These are phyloP conservation scores for Falcunculus frontatus DNA, from an alignment of 2,113 vertebrate species.

Conservation along the genomic window DNA sequence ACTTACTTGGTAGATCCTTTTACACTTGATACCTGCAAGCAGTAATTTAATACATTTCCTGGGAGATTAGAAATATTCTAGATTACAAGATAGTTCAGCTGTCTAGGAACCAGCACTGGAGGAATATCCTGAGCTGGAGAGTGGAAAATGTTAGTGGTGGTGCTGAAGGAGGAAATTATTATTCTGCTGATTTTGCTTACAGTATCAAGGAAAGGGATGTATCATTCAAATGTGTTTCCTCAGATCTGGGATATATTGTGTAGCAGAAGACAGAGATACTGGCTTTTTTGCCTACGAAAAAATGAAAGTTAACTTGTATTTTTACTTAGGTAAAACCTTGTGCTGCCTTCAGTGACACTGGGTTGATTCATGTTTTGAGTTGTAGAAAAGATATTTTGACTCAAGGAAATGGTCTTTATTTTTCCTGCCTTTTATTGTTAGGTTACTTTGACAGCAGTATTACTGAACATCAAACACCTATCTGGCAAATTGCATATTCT, in stretches of 20 bases:
- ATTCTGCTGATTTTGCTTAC: not conserved
- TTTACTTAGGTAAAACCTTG: not conserved
- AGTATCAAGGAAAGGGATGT: not conserved
- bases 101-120: not conserved
- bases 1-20: not conserved
- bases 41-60: conserved; percentile 26
- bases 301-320: not conserved
- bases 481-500: not conserved
- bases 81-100: conserved; percentile 48
- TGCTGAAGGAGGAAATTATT: not conserved
- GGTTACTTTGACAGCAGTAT: not conserved
- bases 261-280: not conserved
- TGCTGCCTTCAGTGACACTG: not conserved
- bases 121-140: not conserved
- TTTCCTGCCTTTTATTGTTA: not conserved
- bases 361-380: not conserved
- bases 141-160: not conserved
- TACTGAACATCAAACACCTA: not conserved
- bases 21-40: not conserved
- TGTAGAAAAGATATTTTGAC: not conserved
- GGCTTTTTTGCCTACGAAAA: not conserved
- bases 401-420: not conserved
- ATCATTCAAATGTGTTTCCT: not conserved
- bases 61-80: conserved; percentile 33
- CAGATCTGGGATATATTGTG: not conserved